Conservation (phyloP, 2,113 vertebrate species). For the Aramus guarauna region DNA sequence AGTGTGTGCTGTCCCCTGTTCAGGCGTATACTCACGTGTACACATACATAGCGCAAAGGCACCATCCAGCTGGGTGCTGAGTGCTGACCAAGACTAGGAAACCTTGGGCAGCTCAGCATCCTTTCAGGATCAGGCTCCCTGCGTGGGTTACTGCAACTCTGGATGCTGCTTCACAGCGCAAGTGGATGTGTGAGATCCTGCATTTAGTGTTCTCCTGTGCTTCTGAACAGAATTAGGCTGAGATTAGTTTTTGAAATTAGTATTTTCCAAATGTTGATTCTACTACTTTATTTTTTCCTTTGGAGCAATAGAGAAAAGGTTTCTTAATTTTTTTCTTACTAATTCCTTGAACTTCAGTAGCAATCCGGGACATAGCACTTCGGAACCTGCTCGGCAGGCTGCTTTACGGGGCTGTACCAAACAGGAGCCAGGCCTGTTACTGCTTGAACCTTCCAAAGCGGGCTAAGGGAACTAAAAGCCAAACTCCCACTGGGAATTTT, state of each 20-base stretch:
- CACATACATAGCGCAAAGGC: background rate
- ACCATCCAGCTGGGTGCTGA: background rate
- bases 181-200: background rate
- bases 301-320: background rate
- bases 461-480: background rate
- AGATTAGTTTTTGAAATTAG: background rate
- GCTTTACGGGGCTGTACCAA: background rate
- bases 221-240: background rate
- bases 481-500: background rate
- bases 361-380: background rate
- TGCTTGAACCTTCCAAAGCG: background rate
- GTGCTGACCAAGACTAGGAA: background rate
- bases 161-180: rapidly evolving
- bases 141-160: background rate
- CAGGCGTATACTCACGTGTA: rapidly evolving
- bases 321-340: background rate
- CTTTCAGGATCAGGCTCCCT: background rate
- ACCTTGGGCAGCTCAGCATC: no score
- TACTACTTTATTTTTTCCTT: background rate
- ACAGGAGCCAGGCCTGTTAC: background rate
- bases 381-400: background rate
- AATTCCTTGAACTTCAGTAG: background rate
- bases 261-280: background rate
- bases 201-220: background rate
- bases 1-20: background rate